A percentile compares a stretch with the other conserved stretches of the same genome.
Evolutionary conservation across 2,113 vertebrate genomes (phyloP).

Genomic region (Amazona vittata): DNA sequence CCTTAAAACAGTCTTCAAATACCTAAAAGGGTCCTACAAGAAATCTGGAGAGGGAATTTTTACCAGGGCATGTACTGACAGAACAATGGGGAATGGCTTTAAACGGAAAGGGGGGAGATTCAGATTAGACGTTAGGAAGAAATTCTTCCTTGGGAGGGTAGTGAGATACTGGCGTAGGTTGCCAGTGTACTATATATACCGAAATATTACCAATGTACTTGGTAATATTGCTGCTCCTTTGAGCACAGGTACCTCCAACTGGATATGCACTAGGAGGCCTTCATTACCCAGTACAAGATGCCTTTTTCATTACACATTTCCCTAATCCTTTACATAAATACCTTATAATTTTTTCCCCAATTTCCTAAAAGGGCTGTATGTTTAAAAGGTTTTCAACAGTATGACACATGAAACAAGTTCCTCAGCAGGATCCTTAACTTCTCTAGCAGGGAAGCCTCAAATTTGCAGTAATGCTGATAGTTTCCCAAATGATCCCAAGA

Average conservation of each 20-base stretch:
- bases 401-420: neutral
- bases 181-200: neutral
- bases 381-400: neutral
- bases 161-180: neutral
- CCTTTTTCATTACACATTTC: neutral
- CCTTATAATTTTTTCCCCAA: accelerated
- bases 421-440: neutral
- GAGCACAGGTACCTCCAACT: neutral
- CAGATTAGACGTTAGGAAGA: neutral
- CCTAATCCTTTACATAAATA: neutral
- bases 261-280: neutral
- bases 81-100: neutral
- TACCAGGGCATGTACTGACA: neutral
- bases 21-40: neutral
- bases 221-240: neutral
- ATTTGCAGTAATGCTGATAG: neutral
- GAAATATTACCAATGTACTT: neutral
- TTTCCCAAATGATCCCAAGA: neutral
- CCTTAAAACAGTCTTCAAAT: neutral
- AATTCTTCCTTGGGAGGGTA: neutral
- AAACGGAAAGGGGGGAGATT: neutral
- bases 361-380: neutral
- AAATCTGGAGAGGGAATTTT: neutral
- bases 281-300: neutral
- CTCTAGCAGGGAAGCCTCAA: neutral